phyloP scores from a whole-genome alignment of 2,888 invertebrate genomes.

The Boloria euphrosyne region DNA sequence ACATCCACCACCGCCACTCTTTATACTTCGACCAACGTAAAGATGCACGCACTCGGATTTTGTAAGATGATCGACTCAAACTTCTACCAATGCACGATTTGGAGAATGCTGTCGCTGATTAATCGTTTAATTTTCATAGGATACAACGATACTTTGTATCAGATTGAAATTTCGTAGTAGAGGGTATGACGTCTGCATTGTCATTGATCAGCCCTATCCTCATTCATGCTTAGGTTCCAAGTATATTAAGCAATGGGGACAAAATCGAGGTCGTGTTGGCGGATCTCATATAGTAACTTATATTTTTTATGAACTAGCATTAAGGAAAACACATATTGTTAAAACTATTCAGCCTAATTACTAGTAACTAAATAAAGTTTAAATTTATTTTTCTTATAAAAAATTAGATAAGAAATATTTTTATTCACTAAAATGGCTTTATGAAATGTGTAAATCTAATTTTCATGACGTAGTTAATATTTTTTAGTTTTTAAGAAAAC shows the following conservation, averaged over 20 bases:
- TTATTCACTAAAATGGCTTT: no score
- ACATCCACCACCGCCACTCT: slow-evolving; percentile 69
- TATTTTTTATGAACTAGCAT: slow-evolving; percentile 2
- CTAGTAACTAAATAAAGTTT: no score
- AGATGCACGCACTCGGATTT: slow-evolving; percentile 76
- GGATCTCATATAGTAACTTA: slow-evolving; percentile 52
- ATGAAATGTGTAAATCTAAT: no score
- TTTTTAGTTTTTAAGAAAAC: no score
- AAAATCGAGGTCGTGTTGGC: slow-evolving; percentile 64
- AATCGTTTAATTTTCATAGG: slow-evolving; percentile 38
- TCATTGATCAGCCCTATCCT: slow-evolving; percentile 78
- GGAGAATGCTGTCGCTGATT: slow-evolving; percentile 39
- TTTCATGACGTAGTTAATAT: not conserved
- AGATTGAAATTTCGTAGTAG: slow-evolving; percentile 52
- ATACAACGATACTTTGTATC: slow-evolving; percentile 31
- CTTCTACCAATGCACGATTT: slow-evolving; percentile 63
- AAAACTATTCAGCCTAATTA: not conserved
- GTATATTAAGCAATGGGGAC: slow-evolving; percentile 73
- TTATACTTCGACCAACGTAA: slow-evolving; percentile 78
- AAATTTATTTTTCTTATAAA: no score
- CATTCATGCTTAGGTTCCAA: slow-evolving; percentile 67
- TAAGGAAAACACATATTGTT: slow-evolving; percentile 1
- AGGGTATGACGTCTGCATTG: slow-evolving; percentile 62
- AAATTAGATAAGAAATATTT: no score
- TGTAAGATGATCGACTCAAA: slow-evolving; percentile 72